A percentile compares a stretch with the other conserved stretches of the same genome.
Evolutionary conservation across 2,113 vertebrate species (phyloP).

Genomic region (Regulus satrapa): DNA sequence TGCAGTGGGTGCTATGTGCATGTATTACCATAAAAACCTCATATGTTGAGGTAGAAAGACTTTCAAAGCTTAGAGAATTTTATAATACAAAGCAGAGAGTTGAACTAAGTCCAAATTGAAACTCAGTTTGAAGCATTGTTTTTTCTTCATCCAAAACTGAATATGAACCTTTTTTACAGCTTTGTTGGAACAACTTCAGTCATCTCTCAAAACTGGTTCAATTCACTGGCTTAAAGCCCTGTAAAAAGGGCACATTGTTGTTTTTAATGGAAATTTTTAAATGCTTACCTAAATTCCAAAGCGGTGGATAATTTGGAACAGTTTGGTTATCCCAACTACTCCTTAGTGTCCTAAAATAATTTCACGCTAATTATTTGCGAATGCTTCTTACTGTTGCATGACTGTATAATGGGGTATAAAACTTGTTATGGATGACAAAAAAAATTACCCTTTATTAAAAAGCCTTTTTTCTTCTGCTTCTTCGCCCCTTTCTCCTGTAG

Average conservation of each 20-base stretch:
- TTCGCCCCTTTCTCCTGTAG: slow-evolving; percentile 47
- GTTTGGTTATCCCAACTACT: not conserved
- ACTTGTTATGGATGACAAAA: not conserved
- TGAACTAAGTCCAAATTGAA: slow-evolving; percentile 17
- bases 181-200: slow-evolving; percentile 34
- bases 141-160: slow-evolving; percentile 23
- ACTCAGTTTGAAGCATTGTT: slow-evolving; percentile 44
- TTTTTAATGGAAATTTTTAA: slow-evolving; percentile 5
- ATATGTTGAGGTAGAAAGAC: not conserved
- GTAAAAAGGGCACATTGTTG: not conserved
- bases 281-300: not conserved
- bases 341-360: not conserved
- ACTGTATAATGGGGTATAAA: not conserved
- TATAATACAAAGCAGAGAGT: not conserved
- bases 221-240: not conserved
- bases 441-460: not conserved
- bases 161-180: slow-evolving; percentile 18
- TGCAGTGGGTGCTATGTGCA: not conserved
- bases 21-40: not conserved
- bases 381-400: not conserved
- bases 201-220: not conserved
- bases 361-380: not conserved
- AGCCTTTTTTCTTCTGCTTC: not conserved
- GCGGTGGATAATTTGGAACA: not conserved
- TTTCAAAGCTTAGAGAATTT: not conserved